Evolutionary conservation across 2,888 invertebrate genomes (phyloP).

Genomic region (Rhagophthalmus giganteus): DNA sequence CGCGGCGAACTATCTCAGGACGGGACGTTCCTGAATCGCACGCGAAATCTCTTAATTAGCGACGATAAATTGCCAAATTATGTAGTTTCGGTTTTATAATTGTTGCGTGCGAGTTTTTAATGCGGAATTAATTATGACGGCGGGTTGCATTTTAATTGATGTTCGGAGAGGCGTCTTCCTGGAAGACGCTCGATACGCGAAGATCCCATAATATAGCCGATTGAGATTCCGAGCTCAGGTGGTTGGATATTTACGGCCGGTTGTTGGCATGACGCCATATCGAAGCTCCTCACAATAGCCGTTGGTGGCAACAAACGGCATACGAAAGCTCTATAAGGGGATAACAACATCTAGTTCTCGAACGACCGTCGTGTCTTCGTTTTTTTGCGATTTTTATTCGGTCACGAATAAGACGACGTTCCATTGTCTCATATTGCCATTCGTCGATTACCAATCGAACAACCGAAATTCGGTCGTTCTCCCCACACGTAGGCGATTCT

Average conservation of each 20-base stretch:
- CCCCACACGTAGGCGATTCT: constrained; percentile 27
- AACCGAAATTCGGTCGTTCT: constrained; percentile 3
- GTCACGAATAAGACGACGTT: constrained; percentile 12
- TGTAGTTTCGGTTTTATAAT: too few relatives aligned
- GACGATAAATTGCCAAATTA: too few relatives aligned
- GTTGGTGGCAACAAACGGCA: constrained; percentile 30
- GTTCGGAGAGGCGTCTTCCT: constrained; percentile 34
- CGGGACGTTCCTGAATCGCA: too few relatives aligned
- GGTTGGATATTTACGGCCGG: constrained; percentile 34
- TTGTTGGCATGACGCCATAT: constrained; percentile 36
- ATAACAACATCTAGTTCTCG: constrained; percentile 29
- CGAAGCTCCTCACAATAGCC: constrained; percentile 28
- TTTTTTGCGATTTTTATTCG: constrained; percentile 18
- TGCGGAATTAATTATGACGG: too few relatives aligned
- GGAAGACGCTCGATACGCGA: constrained; percentile 22
- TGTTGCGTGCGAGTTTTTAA: too few relatives aligned
- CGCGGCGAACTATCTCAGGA: too few relatives aligned
- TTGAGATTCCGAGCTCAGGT: constrained; percentile 34
- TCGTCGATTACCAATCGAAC: neutral
- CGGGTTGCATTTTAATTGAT: too few relatives aligned
- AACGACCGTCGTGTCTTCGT: constrained; percentile 21
- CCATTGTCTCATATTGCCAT: neutral
- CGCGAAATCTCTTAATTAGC: too few relatives aligned
- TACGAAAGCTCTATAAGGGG: constrained; percentile 27
- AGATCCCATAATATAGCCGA: constrained; percentile 23